Conservation (phyloP, 2,113 vertebrate genomes). For the Xiphias gladius region DNA sequence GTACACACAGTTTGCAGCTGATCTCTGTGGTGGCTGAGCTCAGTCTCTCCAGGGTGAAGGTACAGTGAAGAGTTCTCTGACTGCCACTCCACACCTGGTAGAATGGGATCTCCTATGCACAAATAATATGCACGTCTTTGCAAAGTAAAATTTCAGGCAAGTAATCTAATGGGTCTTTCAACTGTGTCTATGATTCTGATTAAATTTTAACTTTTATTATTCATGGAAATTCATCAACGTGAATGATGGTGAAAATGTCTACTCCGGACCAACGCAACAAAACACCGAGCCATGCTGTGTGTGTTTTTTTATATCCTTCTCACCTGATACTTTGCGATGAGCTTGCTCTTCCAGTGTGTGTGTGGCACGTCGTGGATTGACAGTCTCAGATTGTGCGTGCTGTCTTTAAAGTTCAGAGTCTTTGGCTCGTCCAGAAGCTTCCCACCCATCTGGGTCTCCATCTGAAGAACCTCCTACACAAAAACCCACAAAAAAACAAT, state of each 20-base stretch:
- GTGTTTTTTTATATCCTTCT: conserved; percentile 16
- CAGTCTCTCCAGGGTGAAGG: conserved; percentile 93
- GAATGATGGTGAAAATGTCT: no score
- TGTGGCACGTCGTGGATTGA: conserved; percentile 93
- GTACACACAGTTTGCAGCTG: conserved; percentile 93
- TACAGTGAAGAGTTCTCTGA: conserved; percentile 94
- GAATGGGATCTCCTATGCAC: conserved; percentile 92
- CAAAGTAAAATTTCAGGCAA: background rate
- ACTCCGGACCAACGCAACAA: no score
- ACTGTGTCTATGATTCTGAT: background rate
- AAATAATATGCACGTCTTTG: background rate
- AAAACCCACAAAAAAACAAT: conserved; percentile 14
- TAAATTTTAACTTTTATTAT: background rate
- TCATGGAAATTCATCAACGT: no score
- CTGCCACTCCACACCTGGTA: conserved; percentile 94
- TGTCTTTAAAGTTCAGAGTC: conserved; percentile 95
- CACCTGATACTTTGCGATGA: conserved; percentile 96
- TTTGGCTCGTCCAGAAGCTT: conserved; percentile 96
- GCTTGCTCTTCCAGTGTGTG: conserved; percentile 95
- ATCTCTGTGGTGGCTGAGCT: conserved; percentile 89
- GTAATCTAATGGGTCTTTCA: no score
- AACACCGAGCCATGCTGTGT: no score
- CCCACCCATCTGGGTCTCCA: conserved; percentile 94
- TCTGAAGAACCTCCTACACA: conserved; percentile 92
- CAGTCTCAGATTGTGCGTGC: conserved; percentile 94